Evolutionary conservation across 2,888 invertebrate species (phyloP).

Genomic region (Lasioglossum lativentre): DNA sequence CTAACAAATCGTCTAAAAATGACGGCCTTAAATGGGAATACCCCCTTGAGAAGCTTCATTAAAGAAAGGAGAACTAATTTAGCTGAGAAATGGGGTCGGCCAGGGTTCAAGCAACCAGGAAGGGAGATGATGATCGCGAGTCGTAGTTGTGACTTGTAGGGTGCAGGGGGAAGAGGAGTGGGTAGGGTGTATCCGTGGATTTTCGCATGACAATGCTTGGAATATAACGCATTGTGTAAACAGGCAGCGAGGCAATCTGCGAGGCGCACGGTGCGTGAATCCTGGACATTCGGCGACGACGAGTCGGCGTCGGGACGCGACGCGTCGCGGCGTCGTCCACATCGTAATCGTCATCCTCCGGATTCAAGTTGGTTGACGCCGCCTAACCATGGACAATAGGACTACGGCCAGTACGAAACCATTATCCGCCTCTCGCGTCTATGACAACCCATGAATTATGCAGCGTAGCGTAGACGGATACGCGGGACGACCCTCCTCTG

Average conservation of each 20-base stretch:
- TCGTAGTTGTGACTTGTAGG: conserved; percentile 4
- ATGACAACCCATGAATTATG: conserved; percentile 84
- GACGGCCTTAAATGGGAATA: too few species aligned
- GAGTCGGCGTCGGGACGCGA: conserved; percentile 27
- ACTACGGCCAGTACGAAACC: conserved; percentile 77
- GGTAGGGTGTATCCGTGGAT: conserved; percentile 42
- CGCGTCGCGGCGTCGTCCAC: conserved; percentile 56
- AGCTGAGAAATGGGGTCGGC: not conserved
- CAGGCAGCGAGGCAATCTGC: conserved; percentile 55
- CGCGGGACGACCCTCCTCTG: conserved; percentile 64
- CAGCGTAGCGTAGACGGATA: conserved; percentile 83
- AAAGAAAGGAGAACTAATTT: not conserved
- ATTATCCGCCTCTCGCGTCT: conserved; percentile 83
- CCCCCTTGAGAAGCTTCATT: not conserved
- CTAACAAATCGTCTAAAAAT: too few species aligned
- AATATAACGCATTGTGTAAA: conserved; percentile 66
- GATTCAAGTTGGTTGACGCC: conserved; percentile 74
- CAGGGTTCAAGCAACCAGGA: not conserved
- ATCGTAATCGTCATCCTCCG: conserved; percentile 71
- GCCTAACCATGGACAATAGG: conserved; percentile 78
- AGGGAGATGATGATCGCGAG: not conserved
- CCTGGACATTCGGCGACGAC: conserved; percentile 70
- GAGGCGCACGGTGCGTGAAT: conserved; percentile 66
- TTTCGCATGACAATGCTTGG: conserved; percentile 60
- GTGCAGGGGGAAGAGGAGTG: not conserved